Conservation (phyloP, 2,113 vertebrate species). For the Burhinus bistriatus region DNA sequence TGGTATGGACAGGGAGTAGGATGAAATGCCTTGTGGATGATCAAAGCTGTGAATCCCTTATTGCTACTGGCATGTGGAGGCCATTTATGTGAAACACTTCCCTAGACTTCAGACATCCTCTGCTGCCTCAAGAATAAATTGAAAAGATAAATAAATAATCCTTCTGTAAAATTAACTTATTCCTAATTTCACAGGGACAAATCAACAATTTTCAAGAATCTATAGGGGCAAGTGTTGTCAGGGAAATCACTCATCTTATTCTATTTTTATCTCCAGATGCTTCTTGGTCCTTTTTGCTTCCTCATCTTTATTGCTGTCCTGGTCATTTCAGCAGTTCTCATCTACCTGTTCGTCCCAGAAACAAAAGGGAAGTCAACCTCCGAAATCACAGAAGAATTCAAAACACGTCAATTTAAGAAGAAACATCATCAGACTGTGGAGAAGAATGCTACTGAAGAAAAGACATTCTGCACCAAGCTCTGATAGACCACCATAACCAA, state of each 20-base stretch:
- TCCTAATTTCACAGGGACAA: neutral
- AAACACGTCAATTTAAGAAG: conserved; percentile 49
- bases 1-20: neutral
- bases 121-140: neutral
- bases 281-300: conserved; percentile 80
- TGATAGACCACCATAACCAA: neutral
- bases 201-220: neutral
- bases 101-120: neutral
- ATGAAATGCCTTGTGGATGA: neutral
- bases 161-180: neutral
- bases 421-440: neutral
- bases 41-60: neutral
- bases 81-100: neutral
- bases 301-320: conserved; percentile 79
- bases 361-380: conserved; percentile 74
- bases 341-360: conserved; percentile 78
- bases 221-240: neutral
- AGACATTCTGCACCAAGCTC: conserved; percentile 55
- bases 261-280: conserved; percentile 67
- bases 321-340: conserved; percentile 38
- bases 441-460: neutral
- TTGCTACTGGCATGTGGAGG: neutral
- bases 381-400: conserved; percentile 80
- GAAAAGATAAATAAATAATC: neutral
- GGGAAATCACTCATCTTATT: neutral